Percentiles rank a stretch among this genome's conserved stretches.
phyloP scores from a whole-genome alignment of 2,888 invertebrate species.

The Sphaeridia pumilis region DNA sequence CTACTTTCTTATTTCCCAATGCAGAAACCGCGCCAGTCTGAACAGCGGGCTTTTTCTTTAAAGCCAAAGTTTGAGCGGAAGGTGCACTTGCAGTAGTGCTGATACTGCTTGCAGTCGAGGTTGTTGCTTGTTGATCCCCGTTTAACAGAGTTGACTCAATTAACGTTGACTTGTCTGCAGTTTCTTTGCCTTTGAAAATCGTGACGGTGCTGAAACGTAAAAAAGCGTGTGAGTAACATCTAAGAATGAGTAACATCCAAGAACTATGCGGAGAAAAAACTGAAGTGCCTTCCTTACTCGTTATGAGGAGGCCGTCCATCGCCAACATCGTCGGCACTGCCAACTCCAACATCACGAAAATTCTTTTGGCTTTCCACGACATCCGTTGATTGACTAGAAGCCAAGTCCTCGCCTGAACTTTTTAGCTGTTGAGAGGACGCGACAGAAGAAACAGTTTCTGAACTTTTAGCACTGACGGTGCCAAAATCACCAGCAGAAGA shows the following conservation, averaged over 20 bases:
- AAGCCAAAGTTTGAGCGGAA: constrained; percentile 4
- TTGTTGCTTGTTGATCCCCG: constrained; percentile 29
- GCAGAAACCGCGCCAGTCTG: constrained; percentile 19
- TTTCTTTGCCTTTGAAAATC: constrained; percentile 37
- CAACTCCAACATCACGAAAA: constrained; percentile 36
- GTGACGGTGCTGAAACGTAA: constrained; percentile 21
- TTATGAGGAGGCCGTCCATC: constrained; percentile 33
- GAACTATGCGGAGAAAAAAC: no score
- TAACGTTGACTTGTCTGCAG: constrained; percentile 59
- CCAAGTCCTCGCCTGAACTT: constrained; percentile 20
- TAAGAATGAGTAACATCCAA: no score
- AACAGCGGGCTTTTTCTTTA: constrained; percentile 14
- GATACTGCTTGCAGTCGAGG: not conserved
- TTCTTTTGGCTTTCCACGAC: constrained; percentile 30
- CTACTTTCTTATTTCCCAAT: constrained; percentile 28
- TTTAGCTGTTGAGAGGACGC: constrained; percentile 29
- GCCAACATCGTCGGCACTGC: constrained; percentile 35
- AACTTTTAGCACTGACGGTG: constrained; percentile 20
- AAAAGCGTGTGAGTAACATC: no score
- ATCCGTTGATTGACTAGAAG: constrained; percentile 32
- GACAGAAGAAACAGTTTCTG: constrained; percentile 20
- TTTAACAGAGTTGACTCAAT: constrained; percentile 46
- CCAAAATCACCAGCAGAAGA: no score
- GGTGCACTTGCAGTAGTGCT: not conserved
- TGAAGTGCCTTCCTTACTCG: no score